Evolutionary conservation across 2,797 vertebrate species (phyloP).

Genomic region (Oryzias sinensis): DNA sequence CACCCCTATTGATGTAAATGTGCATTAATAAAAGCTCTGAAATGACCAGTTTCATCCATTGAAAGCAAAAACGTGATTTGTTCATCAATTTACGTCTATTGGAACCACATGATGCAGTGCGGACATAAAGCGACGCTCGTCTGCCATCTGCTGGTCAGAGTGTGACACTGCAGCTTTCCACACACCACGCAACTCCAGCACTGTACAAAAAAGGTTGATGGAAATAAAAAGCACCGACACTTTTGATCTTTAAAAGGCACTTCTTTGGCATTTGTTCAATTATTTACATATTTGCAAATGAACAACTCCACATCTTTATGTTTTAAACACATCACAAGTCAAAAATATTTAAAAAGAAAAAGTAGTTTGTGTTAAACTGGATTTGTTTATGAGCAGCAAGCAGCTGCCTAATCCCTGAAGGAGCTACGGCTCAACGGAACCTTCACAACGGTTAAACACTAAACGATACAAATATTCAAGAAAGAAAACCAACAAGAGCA

Average conservation of each 20-base stretch:
- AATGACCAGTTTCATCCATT: too few species aligned
- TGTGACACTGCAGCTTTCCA: neutral
- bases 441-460: too few species aligned
- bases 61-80: too few species aligned
- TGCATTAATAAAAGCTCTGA: too few species aligned
- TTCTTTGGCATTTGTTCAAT: constrained; percentile 81
- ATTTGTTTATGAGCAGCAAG: constrained; percentile 4
- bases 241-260: constrained; percentile 71
- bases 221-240: too few species aligned
- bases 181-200: neutral
- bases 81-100: too few species aligned
- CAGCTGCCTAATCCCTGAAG: too few species aligned
- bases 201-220: too few species aligned
- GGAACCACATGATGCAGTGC: constrained; percentile 1
- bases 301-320: constrained; percentile 67
- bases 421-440: too few species aligned
- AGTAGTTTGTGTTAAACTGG: constrained; percentile 70
- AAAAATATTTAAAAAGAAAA: constrained; percentile 41
- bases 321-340: constrained; percentile 79
- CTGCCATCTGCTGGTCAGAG: constrained; percentile 51
- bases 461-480: too few species aligned
- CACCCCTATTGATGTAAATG: too few species aligned
- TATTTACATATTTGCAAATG: constrained; percentile 91
- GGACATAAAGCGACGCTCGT: neutral
- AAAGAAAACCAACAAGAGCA: too few species aligned